These are phyloP conservation scores for Operophtera brumata DNA, from an alignment of 2,888 invertebrate genomes.

Conservation along the genomic window DNA sequence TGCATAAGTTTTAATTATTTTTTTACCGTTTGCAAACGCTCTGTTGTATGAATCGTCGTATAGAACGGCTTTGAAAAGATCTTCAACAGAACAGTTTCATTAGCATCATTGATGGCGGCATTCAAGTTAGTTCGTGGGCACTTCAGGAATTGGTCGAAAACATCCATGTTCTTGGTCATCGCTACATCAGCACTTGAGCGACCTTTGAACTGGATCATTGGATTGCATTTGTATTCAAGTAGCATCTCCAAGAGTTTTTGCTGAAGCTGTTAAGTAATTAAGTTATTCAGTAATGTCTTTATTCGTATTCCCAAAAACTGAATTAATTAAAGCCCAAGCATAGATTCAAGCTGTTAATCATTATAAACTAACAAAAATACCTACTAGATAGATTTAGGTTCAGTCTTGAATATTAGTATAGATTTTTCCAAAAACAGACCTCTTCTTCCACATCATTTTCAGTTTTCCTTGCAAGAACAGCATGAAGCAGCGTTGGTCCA, in stretches of 20 bases:
- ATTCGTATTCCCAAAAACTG: no score
- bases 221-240: conserved; percentile 53
- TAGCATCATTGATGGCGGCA: conserved; percentile 52
- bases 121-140: conserved; percentile 56
- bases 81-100: conserved; percentile 61
- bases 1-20: no score
- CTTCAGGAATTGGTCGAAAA: conserved; percentile 57
- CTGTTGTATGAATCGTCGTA: conserved; percentile 40
- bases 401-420: no score
- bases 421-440: conserved; percentile 31
- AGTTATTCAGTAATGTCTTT: neutral
- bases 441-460: conserved; percentile 50
- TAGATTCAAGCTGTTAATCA: no score
- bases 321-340: no score
- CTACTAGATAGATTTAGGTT: no score
- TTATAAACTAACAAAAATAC: no score
- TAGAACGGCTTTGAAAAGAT: conserved; percentile 56
- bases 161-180: conserved; percentile 44
- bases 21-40: conserved; percentile 53
- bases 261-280: conserved; percentile 43
- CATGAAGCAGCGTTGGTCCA: conserved; percentile 65
- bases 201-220: conserved; percentile 52
- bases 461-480: conserved; percentile 48
- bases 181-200: conserved; percentile 56
- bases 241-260: conserved; percentile 51